Base-by-base conservation (phyloP, 64 coral and sea anemone genomes). In the Porites lutea region DNA sequence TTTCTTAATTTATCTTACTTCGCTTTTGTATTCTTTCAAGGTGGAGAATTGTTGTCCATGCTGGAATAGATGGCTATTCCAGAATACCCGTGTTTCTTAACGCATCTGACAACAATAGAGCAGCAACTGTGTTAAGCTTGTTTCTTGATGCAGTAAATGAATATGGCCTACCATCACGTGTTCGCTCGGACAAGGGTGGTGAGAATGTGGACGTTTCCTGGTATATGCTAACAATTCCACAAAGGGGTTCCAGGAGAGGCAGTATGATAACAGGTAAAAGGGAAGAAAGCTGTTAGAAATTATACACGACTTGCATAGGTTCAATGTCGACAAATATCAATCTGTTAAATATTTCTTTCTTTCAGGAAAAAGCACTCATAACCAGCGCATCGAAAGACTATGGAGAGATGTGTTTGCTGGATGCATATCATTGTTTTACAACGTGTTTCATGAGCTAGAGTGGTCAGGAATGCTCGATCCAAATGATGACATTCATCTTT, bases 331-430 rank as follows among this genome's bases (percentile, higher is more conserved):
- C 2, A 55, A 0, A 55, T 55, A 7, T 55, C 53, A 55, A 11
- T 11, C 5, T 55, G 5, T 55, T 11, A 55, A 47, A 0, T 55
- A 10, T 88, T 44, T 73, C 58, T 61, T 90, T 69, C 73, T 83
- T 53, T 18, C 49, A 94, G 92, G 92, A 6, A 89, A 89, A 75
- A 94, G 92, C 27, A 88, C 83, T 15, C 81, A 92, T 71, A 92
- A 92, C 52, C 92, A 94, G 44, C 48, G 85, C 12, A 94, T 94
- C 13, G 87, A 86, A 54, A 63, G 93, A 13, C 79, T 94, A 16
- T 90, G 93, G 87, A 89, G 87, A 23, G 70, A 94, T 90, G 72
- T 90, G 8, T 94, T 84, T 86, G 65, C 13, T 20, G 93, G 79
- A 4, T 94, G 93, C 21, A 12, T 86, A 1, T 8, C 21, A 43